A percentile compares a stretch with the other conserved stretches of the same genome.
Evolutionary conservation across 2,888 invertebrate species (phyloP).

Genomic region (Amphiduros pacificus): DNA sequence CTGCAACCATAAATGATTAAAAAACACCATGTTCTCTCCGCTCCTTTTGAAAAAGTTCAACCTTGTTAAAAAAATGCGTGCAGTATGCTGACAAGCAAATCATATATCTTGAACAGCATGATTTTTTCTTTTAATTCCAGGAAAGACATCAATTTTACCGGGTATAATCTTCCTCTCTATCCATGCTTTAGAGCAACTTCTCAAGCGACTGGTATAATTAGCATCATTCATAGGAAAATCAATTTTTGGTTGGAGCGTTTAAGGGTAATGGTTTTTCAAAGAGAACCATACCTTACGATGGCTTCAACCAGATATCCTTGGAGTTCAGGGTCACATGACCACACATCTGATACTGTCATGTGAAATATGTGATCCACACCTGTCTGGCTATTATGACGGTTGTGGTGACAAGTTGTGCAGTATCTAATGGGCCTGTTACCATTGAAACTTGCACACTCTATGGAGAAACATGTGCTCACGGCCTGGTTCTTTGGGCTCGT

Average conservation of each 20-base stretch:
- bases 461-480: slow-evolving; percentile 93
- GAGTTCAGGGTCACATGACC: slow-evolving; percentile 87
- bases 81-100: no score
- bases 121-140: no score
- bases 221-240: no score
- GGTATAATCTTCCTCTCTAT: no score
- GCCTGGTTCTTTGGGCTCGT: slow-evolving; percentile 88
- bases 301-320: slow-evolving; percentile 93
- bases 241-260: no score
- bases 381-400: slow-evolving; percentile 40
- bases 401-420: slow-evolving; percentile 56
- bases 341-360: slow-evolving; percentile 80
- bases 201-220: no score
- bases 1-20: slow-evolving; percentile 44
- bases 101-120: no score
- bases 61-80: no score
- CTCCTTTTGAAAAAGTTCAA: no score
- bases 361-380: slow-evolving; percentile 80
- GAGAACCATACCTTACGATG: slow-evolving; percentile 74
- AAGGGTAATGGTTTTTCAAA: background rate
- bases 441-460: slow-evolving; percentile 94
- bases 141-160: no score
- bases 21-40: no score
- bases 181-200: no score
- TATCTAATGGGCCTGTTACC: slow-evolving; percentile 90